Evolutionary conservation across 1,140 invertebrate genomes (phyloP).

Genomic region (Lepidurus packardi): DNA sequence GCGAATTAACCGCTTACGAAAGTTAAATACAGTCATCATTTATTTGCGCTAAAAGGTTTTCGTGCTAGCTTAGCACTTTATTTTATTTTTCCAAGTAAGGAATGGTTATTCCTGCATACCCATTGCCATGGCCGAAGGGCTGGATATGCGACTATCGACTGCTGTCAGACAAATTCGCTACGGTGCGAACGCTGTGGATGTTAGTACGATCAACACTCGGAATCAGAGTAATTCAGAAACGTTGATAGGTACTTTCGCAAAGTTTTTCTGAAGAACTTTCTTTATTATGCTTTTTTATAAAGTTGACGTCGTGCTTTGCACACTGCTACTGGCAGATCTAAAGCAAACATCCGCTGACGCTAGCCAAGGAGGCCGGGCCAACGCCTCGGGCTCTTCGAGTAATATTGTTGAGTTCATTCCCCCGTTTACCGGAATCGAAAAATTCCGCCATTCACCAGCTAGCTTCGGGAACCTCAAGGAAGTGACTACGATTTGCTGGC

Average conservation of each 20-base stretch:
- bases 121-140: conserved; percentile 82
- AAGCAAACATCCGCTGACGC: conserved; percentile 73
- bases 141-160: conserved; percentile 87
- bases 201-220: conserved; percentile 60
- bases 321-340: conserved; percentile 89
- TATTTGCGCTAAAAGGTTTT: too few species aligned
- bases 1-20: too few species aligned
- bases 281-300: too few species aligned
- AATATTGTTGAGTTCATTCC: conserved; percentile 88
- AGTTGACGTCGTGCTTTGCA: conserved; percentile 91
- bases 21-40: too few species aligned
- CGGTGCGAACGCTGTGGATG: conserved; percentile 65
- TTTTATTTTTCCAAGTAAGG: conserved; percentile 83
- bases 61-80: too few species aligned
- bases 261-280: too few species aligned
- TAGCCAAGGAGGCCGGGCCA: conserved; percentile 24
- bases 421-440: conserved; percentile 93
- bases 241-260: conserved; percentile 55
- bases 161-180: conserved; percentile 81
- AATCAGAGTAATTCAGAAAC: conserved; percentile 59
- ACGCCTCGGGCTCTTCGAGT: conserved; percentile 41
- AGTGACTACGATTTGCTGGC: conserved; percentile 94
- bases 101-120: conserved; percentile 97
- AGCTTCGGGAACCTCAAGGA: conserved; percentile 92
- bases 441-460: conserved; percentile 78